phyloP scores from a whole-genome alignment of 2,113 vertebrate species.

The Hyla sarda region DNA sequence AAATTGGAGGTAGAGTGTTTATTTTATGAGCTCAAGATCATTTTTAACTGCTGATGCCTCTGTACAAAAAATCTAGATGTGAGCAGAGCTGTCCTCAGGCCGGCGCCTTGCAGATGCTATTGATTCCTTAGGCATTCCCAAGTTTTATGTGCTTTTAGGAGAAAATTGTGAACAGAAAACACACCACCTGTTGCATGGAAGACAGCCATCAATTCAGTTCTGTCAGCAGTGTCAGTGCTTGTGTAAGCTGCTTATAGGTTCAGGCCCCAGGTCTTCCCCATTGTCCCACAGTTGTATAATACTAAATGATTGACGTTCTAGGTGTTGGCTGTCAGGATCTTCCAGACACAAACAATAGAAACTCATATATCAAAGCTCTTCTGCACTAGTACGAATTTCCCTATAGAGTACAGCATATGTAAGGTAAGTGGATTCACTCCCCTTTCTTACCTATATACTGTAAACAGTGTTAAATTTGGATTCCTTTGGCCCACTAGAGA shows the following conservation, averaged over 20 bases:
- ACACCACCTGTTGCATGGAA: neutral
- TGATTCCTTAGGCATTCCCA: slow-evolving; percentile 5
- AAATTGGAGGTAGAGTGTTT: neutral
- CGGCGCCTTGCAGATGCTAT: neutral
- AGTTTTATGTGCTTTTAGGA: neutral
- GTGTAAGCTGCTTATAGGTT: neutral
- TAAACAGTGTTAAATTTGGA: too few species aligned
- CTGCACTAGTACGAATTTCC: too few species aligned
- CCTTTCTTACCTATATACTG: too few species aligned
- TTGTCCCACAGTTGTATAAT: neutral
- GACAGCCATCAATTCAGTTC: neutral
- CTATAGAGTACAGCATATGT: too few species aligned
- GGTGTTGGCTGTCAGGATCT: neutral
- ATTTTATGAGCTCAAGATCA: neutral
- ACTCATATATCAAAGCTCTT: neutral
- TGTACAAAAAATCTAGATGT: neutral
- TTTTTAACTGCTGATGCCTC: neutral
- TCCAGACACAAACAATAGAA: neutral
- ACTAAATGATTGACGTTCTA: neutral
- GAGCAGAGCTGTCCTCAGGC: neutral
- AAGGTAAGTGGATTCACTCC: too few species aligned
- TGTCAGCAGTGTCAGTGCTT: neutral
- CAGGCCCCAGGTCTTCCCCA: neutral
- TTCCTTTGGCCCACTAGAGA: too few species aligned
- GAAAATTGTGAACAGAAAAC: neutral